phyloP scores from a whole-genome alignment of 2,888 invertebrate genomes.

The Isoperla grammatica region DNA sequence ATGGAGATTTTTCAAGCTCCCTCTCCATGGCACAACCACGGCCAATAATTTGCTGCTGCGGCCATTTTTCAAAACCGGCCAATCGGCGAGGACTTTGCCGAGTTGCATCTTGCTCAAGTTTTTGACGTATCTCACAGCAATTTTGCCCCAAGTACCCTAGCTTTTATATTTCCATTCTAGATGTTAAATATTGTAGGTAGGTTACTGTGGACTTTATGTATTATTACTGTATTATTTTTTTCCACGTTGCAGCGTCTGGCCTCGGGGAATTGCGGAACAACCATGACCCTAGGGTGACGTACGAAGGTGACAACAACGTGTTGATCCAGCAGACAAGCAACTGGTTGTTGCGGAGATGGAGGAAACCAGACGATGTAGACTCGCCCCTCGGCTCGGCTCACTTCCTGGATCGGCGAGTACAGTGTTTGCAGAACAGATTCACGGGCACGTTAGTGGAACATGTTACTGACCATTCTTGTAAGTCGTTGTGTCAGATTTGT shows the following conservation, averaged over 20 bases:
- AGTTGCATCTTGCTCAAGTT: too few relatives aligned
- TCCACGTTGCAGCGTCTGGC: slow-evolving; percentile 61
- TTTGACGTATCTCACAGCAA: too few relatives aligned
- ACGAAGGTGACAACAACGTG: slow-evolving; percentile 93
- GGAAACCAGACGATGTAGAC: slow-evolving; percentile 23
- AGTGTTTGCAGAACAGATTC: slow-evolving; percentile 38
- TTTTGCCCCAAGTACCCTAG: too few relatives aligned
- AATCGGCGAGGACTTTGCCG: too few relatives aligned
- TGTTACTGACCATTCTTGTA: slow-evolving; percentile 31
- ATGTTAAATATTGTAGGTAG: too few relatives aligned
- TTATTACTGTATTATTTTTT: too few relatives aligned
- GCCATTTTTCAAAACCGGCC: too few relatives aligned
- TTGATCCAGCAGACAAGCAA: slow-evolving; percentile 85
- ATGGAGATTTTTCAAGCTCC: too few relatives aligned
- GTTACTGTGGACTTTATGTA: too few relatives aligned
- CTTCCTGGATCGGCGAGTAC: slow-evolving; percentile 41
- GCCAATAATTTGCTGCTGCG: too few relatives aligned
- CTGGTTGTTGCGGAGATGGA: slow-evolving; percentile 55
- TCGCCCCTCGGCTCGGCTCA: slow-evolving; percentile 43
- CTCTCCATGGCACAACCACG: too few relatives aligned
- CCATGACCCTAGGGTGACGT: slow-evolving; percentile 86
- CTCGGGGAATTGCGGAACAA: slow-evolving; percentile 78
- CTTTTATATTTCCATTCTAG: too few relatives aligned
- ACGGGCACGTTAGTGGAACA: slow-evolving; percentile 29
- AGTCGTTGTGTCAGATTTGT: slow-evolving; percentile 1